Base-by-base conservation (phyloP, 2,888 invertebrate genomes). In the Dexiosoma caninum region DNA sequence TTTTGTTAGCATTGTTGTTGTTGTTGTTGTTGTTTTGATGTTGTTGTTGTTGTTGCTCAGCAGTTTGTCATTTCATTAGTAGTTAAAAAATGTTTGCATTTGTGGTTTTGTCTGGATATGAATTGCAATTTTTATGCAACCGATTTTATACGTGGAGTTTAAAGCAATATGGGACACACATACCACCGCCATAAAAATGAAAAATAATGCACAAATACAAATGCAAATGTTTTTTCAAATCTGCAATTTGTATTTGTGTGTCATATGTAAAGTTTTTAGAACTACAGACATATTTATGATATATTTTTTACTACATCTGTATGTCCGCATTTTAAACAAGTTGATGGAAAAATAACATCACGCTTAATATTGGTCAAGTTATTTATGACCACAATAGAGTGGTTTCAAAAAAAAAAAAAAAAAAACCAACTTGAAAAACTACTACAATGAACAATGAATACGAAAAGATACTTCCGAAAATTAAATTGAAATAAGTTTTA, bases 341-440 rank as follows among this genome's bases (percentile, higher is more conserved):
- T 62, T 69, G 19, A 76, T 62, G 37, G 53, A 55, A 77, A 60
- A 57, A 62, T 12, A 3, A 66, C 51, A 53, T 78, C 62, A 51
- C 46, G 46, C 74, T 57, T 62, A 27, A 74, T 69, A 67, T 57
- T 62, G 74, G 74, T 78, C 53, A 57, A 69, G 40, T 74, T 69
- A 78, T 74, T 72, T 72, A 51, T 78, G 27, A 72, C 78, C 78
- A 55, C 72, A 72, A 72, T 16, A 51, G 14, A 44, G 67, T 67
- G 51, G 59, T 40, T 72, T n/a, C n/a, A n/a, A n/a, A n/a, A n/a
- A n/a, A n/a, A n/a, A n/a, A n/a, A n/a, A n/a, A 49, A 62, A 27
- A 46, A 46, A 59, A 66, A 51, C 16, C n/a, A n/a, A n/a, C 6
- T 23, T 37, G 19, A 16, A 44, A 16, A 53, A 19, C 10, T 19